Conservation (phyloP, 1,140 invertebrate genomes). For the Epicauta chinensis region DNA sequence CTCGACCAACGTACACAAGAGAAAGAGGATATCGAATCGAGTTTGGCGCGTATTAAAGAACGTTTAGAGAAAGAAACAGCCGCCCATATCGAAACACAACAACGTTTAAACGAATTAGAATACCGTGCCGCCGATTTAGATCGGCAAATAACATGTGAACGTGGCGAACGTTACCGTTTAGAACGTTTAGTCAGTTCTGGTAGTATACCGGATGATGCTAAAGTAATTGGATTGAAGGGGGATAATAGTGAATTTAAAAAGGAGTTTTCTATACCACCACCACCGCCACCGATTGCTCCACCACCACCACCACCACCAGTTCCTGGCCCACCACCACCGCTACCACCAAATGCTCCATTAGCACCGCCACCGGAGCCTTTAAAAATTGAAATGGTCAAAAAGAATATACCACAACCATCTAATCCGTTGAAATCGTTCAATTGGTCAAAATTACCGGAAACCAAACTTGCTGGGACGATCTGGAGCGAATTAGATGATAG, state of each 20-base stretch:
- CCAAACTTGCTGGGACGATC: slow-evolving; percentile 82
- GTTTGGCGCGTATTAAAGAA: slow-evolving; percentile 76
- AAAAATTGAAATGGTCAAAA: slow-evolving; percentile 50
- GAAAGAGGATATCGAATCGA: slow-evolving; percentile 86
- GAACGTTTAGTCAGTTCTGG: slow-evolving; percentile 81
- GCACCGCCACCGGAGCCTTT: slow-evolving; percentile 53
- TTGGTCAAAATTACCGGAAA: slow-evolving; percentile 91
- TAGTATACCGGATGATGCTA: slow-evolving; percentile 87
- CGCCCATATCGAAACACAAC: slow-evolving; percentile 78
- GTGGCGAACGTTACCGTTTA: slow-evolving; percentile 71
- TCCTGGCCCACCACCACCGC: slow-evolving; percentile 45
- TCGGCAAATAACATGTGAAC: slow-evolving; percentile 71
- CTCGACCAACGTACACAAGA: slow-evolving; percentile 82
- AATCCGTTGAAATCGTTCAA: slow-evolving; percentile 96
- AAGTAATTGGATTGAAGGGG: slow-evolving; percentile 51
- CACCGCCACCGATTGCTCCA: slow-evolving; percentile 53
- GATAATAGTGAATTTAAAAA: slow-evolving; percentile 42
- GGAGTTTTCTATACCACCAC: slow-evolving; percentile 49
- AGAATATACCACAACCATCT: slow-evolving; percentile 81
- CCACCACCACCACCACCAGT: slow-evolving; percentile 47
- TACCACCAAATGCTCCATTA: slow-evolving; percentile 45
- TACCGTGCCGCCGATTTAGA: slow-evolving; percentile 66
- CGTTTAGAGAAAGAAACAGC: slow-evolving; percentile 85
- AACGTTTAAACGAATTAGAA: slow-evolving; percentile 70
- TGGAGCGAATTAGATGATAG: slow-evolving; percentile 93